A percentile compares a stretch with the other conserved stretches of the same genome.
Evolutionary conservation across 1,140 invertebrate species (phyloP).

Genomic region (Hyles vespertilio): DNA sequence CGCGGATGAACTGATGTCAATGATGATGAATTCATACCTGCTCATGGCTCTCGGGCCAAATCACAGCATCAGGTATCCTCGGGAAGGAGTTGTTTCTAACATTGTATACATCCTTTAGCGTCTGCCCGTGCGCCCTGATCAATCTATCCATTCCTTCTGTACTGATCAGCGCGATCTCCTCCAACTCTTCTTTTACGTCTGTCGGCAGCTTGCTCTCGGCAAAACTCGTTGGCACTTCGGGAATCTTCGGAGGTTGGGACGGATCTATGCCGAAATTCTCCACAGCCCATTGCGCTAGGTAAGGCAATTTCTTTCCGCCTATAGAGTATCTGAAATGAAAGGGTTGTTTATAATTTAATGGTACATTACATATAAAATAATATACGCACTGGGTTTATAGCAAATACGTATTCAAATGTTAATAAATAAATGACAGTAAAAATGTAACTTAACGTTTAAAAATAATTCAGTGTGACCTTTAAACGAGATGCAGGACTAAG

Average conservation of each 20-base stretch:
- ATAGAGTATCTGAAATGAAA: slow-evolving; percentile 85
- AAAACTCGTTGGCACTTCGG: slow-evolving; percentile 66
- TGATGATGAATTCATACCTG: slow-evolving; percentile 77
- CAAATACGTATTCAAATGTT: no score
- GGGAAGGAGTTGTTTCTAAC: slow-evolving; percentile 84
- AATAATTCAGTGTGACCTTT: no score
- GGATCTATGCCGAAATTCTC: slow-evolving; percentile 79
- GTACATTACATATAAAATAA: no score
- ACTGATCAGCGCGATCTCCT: slow-evolving; percentile 85
- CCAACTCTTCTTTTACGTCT: slow-evolving; percentile 73
- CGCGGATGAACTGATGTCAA: no score
- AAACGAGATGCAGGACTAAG: no score
- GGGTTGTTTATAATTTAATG: no score
- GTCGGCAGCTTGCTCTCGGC: slow-evolving; percentile 68
- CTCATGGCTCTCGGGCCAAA: slow-evolving; percentile 92
- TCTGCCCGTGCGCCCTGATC: slow-evolving; percentile 96
- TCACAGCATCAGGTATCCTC: slow-evolving; percentile 94
- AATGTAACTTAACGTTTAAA: no score
- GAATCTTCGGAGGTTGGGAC: slow-evolving; percentile 60
- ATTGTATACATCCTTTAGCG: slow-evolving; percentile 91
- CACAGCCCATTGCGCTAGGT: slow-evolving; percentile 89
- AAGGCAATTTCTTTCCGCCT: slow-evolving; percentile 84
- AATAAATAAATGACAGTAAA: no score
- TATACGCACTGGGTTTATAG: no score
- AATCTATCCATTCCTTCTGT: slow-evolving; percentile 89